Conservation (phyloP, 2,888 invertebrate species). For the Gerris lacustris region DNA sequence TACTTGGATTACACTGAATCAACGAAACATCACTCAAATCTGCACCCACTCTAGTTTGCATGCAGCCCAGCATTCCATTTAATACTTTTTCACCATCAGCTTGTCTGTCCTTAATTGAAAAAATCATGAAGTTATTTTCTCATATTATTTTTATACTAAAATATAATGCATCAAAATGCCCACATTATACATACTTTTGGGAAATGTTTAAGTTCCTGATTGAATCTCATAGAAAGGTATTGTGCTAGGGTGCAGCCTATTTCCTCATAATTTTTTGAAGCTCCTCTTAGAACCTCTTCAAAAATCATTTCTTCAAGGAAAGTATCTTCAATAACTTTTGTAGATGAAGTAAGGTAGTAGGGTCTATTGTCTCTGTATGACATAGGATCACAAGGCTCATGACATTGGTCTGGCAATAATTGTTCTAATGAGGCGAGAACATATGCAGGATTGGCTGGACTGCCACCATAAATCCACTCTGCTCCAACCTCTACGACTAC, state of each 20-base stretch:
- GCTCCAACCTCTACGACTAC: conserved; percentile 60
- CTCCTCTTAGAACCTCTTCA: background rate
- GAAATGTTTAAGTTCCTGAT: background rate
- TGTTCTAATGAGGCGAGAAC: conserved; percentile 56
- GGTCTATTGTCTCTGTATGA: background rate
- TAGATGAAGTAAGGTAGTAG: background rate
- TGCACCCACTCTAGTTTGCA: conserved; percentile 55
- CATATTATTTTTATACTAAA: background rate
- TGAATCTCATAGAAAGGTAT: background rate
- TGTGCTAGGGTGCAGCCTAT: background rate
- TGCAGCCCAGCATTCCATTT: conserved; percentile 50
- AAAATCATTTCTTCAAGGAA: background rate
- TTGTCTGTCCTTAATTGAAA: background rate
- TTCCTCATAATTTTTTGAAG: background rate
- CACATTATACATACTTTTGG: background rate
- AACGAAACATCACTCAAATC: conserved; percentile 48
- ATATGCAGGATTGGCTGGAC: conserved; percentile 51
- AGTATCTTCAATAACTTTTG: background rate
- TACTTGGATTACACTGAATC: conserved; percentile 56
- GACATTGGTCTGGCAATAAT: conserved; percentile 37
- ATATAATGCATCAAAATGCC: background rate
- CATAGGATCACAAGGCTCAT: background rate
- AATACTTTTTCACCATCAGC: conserved; percentile 43
- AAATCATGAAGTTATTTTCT: background rate
- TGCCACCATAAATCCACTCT: conserved; percentile 58